phyloP scores from a whole-genome alignment of 1,140 invertebrate genomes.

The Rhagoletis pomonella region DNA sequence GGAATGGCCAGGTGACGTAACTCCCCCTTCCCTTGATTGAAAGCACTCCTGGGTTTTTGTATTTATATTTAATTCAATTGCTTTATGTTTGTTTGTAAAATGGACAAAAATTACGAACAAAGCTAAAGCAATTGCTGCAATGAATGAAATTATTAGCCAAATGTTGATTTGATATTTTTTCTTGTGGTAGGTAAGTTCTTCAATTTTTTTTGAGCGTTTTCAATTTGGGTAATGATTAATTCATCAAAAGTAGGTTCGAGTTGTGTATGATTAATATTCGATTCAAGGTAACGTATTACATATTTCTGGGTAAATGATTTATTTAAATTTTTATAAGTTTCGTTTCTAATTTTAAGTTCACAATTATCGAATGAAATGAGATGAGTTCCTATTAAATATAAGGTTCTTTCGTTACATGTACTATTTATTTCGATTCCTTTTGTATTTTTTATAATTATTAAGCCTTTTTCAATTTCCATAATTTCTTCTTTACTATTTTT shows the following conservation, averaged over 20 bases:
- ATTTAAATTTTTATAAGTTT: not conserved
- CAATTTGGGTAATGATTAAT: constrained; percentile 2
- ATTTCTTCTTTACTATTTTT: constrained; percentile 10
- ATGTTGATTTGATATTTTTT: not conserved
- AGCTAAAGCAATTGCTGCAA: not conserved
- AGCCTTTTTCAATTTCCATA: not conserved
- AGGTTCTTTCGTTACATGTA: not conserved
- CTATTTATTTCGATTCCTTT: constrained; percentile 3
- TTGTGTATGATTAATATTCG: not conserved
- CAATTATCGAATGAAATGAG: not conserved
- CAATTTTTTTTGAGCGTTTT: not conserved
- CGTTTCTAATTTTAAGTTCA: not conserved
- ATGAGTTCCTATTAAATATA: not conserved
- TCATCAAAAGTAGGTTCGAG: not conserved
- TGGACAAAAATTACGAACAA: not conserved
- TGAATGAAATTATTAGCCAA: constrained; percentile 6
- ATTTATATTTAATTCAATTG: not conserved
- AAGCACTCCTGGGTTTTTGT: not conserved
- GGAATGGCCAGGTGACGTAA: no score
- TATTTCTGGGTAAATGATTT: not conserved
- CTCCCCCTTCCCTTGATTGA: not conserved
- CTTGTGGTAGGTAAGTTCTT: not conserved
- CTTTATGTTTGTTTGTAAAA: constrained; percentile 1
- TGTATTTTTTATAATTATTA: not conserved
- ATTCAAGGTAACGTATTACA: not conserved